Evolutionary conservation across 2,113 vertebrate genomes (phyloP), one percentile per base, ranked within the genome.

Genomic region (Notiomystis cincta): DNA sequence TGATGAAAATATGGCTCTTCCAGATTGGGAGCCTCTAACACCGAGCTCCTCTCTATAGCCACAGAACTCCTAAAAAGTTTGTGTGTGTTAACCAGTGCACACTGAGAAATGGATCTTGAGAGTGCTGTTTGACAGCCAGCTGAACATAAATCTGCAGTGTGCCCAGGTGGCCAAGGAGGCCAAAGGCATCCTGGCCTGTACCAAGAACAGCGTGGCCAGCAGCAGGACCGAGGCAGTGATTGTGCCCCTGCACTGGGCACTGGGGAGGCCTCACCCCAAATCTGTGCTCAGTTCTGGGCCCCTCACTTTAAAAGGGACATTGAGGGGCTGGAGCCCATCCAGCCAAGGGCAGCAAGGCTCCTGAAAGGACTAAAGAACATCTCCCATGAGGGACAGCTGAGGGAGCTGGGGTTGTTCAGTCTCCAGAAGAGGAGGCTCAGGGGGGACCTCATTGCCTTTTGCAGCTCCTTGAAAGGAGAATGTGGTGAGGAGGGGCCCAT

Each of bases 331-430:
- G 17, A 45, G 38, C 28, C 4, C 11, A 33, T 22, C 38, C 57
- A 38, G 33, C 0, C 0, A 54, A 54, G 48, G 57, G 12, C 38
- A 72, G 3, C 0, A 4, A 38, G 67, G 48, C 22, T 54, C 40
- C 11, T 23, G n/a, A 38, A 28, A 38, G n/a, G 23, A 38, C 23
- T 38, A 11, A 14, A 38, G n/a, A 47, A 16, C n/a, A n/a, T 40
- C 28, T 47, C 58, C 27, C 40, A 18, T 7, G n/a, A 33, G 48
- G 50, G 16, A 37, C 37, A 35, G 7, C 56, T 51, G 45, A 16
- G 56, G 50, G 30, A 75, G 20, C 30, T 65, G 50, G 40, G 24
- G 31, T 6, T 40, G 20, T n/a, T 56, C 1, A 56, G 23, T 10
- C 40, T n/a, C 19, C 1, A 7, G 30, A 28, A 40, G 15, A 42